Evolutionary conservation across 1,140 invertebrate genomes (phyloP), one percentile per base, ranked within the genome.

Genomic region (Zelostemma sp.): DNA sequence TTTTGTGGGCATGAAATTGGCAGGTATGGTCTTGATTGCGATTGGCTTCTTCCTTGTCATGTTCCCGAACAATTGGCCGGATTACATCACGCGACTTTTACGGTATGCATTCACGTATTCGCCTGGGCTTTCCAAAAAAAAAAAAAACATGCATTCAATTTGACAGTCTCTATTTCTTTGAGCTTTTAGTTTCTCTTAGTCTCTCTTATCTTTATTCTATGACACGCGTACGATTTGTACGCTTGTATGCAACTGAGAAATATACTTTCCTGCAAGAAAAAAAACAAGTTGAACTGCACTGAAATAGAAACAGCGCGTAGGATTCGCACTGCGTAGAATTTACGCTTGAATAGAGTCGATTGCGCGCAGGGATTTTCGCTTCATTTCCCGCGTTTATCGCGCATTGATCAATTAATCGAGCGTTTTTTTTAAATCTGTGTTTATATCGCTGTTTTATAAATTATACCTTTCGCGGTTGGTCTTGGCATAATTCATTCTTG

Each of bases 41-140:
- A 93, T 95, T 50, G 95, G 95, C 48, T 97, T 97, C 86, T 94
- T 95, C 78, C 88, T 97, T 25, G 95, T 97, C 47, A 94, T 97
- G 90, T 94, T 98, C 73, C 96, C 96, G 1, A 93, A 96, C 80
- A 96, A 97, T 85, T 98, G 96, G 96, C 95, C 95, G 1, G 93
- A 96, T 78, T 97, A 96, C 80, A 94, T 97, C 78, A 95, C 94
- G 63, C 88, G 93, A 72, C 84, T 96, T 45, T 87, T 97, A 68
- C 91, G 94, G 93, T 95, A 89, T 85, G 88, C 68, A 80, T 58
- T 78, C 58, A 66, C 57, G 63, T 69, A 73, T 58, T 56, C 53
- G 31, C 56, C 0, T 21, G 25, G 41, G 14, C 55, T 64, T 61
- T 53, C 47, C 48, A 56, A n/a, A n/a, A 25, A 25, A 25, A 25